A percentile compares a stretch with the other conserved stretches of the same genome.
These are phyloP conservation scores for Seladonia tumulorum DNA, from an alignment of 2,888 invertebrate species.

Conservation along the genomic window DNA sequence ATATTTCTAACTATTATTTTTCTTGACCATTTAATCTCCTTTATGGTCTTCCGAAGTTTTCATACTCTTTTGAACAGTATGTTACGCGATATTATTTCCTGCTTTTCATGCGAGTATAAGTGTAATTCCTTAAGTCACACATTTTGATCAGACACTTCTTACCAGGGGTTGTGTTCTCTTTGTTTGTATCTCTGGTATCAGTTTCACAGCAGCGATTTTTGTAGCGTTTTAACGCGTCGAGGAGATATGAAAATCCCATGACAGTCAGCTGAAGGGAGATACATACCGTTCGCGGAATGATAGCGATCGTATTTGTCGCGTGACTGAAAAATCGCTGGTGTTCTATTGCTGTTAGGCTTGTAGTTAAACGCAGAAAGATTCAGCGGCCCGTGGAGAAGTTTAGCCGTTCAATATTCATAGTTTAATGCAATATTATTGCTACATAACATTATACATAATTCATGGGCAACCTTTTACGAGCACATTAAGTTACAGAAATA, in stretches of 20 bases:
- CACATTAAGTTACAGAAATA: neutral
- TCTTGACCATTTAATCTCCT: neutral
- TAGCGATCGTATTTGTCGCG: neutral
- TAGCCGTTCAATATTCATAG: neutral
- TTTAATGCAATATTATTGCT: neutral
- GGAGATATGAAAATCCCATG: neutral
- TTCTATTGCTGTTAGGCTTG: neutral
- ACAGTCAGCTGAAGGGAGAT: neutral
- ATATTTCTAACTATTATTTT: neutral
- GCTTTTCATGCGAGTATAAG: too few relatives aligned
- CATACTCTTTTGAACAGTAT: neutral
- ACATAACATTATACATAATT: neutral
- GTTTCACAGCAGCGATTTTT: conserved; percentile 5
- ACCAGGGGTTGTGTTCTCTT: neutral
- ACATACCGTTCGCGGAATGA: neutral
- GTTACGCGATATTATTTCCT: too few relatives aligned
- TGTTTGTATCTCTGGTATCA: neutral
- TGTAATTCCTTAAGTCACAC: neutral
- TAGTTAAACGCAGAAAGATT: neutral
- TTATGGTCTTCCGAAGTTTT: neutral
- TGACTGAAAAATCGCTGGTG: conserved; percentile 8
- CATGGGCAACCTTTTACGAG: neutral
- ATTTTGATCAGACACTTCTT: neutral
- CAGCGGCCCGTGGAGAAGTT: neutral
- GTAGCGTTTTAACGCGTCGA: neutral